Conservation (phyloP, 2,113 vertebrate genomes). For the Bostrychus sinensis region DNA sequence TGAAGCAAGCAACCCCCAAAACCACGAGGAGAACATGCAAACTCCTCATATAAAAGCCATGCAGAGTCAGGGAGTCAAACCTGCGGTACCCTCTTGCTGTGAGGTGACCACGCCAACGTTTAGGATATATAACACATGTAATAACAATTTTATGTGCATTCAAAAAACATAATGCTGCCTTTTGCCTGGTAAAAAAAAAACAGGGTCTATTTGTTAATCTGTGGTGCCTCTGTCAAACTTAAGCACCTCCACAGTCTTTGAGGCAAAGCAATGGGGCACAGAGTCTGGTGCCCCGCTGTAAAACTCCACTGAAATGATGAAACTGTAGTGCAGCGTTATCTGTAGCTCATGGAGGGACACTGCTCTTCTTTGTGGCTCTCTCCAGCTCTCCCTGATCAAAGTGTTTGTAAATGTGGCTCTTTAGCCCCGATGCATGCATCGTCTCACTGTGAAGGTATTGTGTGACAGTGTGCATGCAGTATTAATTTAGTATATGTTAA, state of each 20-base stretch:
- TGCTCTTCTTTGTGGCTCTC: constrained; percentile 61
- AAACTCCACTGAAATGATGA: constrained; percentile 77
- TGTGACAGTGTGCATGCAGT: constrained; percentile 7
- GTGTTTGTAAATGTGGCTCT: constrained; percentile 68
- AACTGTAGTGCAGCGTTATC: constrained; percentile 65
- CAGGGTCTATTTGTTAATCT: constrained; percentile 58
- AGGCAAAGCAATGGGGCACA: constrained; percentile 48
- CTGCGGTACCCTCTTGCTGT: too few species aligned
- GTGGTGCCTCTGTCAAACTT: constrained; percentile 42
- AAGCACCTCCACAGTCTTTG: constrained; percentile 54
- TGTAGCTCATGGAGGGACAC: constrained; percentile 66
- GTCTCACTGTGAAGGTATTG: constrained; percentile 49
- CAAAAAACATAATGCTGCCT: constrained; percentile 22
- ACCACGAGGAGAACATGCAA: too few species aligned
- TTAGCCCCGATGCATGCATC: constrained; percentile 47
- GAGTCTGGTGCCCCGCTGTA: constrained; percentile 66
- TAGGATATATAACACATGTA: too few species aligned
- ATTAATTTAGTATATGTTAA: constrained; percentile 9
- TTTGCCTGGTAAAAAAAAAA: constrained; percentile 35
- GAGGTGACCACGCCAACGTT: too few species aligned
- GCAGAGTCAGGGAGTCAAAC: too few species aligned
- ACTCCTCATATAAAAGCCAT: too few species aligned
- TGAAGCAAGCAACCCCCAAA: too few species aligned
- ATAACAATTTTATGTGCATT: too few species aligned
- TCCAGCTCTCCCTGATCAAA: constrained; percentile 71